Evolutionary conservation across 2,888 invertebrate species (phyloP), one percentile per base, ranked within the genome.

Genomic region (Glomeris marginata): DNA sequence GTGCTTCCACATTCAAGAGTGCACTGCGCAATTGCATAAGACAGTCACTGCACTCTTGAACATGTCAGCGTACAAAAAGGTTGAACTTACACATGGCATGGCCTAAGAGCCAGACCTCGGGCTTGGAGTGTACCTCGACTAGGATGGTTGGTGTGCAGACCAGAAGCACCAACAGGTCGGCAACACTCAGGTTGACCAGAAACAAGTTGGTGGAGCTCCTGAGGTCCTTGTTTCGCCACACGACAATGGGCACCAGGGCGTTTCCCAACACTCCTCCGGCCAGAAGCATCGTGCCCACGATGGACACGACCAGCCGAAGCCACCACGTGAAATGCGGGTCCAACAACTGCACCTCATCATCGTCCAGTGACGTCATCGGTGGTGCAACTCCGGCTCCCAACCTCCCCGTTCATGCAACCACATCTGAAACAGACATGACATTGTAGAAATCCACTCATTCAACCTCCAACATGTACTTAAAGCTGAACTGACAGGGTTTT

Each of bases 161-260:
- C 55, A 91, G 70, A 57, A 94, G 70, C 59, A 92, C 90, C 74
- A 90, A 80, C 59, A 92, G 71, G 69, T 94, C 92, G 15, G 92
- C 91, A 38, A 91, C 78, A 66, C 90, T 90, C 63, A 92, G 72
- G 69, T 92, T 92, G 68, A 91, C 84, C 62, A 94, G 75, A 67
- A 92, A 92, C 61, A 90, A 87, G 67, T 92, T 92, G 54, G 92
- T 92, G 49, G 91, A 88, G 64, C 88, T 91, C 62, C 88, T 75
- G 86, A 92, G 86, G 65, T 92, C 90, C 66, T 87, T 86, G 46
- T 87, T 87, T 66, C 84, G 82, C 63, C 87, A 74, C 58, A 92
- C 88, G 58, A 94, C 91, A 62, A 90, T 77, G 35, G 90, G 88
- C 63, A 91, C 92, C 80, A 92, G 84, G 54, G 88, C 76, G 64